phyloP scores from a whole-genome alignment of 2,113 vertebrate species.

The Cacatua alba region DNA sequence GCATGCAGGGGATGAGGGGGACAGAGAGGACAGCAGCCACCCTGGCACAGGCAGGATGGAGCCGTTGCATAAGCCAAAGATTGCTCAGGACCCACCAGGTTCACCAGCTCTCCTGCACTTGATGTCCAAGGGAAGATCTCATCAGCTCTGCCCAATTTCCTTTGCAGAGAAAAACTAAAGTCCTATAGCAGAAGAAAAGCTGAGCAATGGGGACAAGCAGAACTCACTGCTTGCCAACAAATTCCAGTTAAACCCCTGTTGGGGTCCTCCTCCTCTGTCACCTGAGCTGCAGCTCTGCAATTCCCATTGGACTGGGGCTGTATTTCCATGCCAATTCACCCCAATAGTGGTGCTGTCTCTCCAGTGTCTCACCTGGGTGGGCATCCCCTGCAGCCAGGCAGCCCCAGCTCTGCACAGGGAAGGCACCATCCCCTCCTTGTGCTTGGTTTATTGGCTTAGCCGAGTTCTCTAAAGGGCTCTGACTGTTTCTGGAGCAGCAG shows the following conservation, averaged over 20 bases:
- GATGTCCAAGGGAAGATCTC: not conserved
- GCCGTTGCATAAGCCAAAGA: not conserved
- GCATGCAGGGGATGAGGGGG: not conserved
- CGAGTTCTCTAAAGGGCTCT: not conserved
- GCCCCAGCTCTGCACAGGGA: not conserved
- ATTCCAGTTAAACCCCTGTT: not conserved
- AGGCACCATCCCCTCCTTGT: not conserved
- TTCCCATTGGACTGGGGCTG: not conserved
- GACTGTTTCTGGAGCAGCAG: not conserved
- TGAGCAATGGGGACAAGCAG: not conserved
- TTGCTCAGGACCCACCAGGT: not conserved
- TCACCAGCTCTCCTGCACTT: not conserved
- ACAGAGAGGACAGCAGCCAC: not conserved
- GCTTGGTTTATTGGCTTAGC: not conserved
- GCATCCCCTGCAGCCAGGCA: not conserved
- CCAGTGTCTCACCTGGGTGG: rapidly evolving
- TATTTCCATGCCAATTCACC: not conserved
- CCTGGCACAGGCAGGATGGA: not conserved
- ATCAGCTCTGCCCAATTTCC: not conserved
- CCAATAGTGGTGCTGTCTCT: rapidly evolving
- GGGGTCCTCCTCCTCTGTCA: not conserved
- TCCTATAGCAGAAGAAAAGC: not conserved
- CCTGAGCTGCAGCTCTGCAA: rapidly evolving
- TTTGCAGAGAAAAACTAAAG: not conserved
- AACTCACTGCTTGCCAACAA: not conserved